Percentiles rank a stretch among this genome's conserved stretches.
These are phyloP conservation scores for Ctenochaetus hawaiiensis DNA, from an alignment of 2,797 vertebrate species.

Conservation along the genomic window DNA sequence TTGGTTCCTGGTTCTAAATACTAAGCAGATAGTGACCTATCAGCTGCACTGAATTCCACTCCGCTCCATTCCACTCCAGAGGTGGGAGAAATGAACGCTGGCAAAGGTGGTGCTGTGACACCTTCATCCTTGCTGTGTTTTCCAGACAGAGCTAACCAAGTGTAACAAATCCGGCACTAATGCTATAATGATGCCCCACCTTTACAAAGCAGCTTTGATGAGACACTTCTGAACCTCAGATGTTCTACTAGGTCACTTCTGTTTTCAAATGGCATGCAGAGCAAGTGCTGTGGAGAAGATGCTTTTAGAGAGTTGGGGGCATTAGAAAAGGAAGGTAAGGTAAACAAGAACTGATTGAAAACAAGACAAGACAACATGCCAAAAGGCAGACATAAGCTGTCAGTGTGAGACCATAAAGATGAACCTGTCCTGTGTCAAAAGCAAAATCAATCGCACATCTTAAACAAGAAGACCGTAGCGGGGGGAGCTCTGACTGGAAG, in stretches of 20 bases:
- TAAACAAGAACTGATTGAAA: constrained; percentile 54
- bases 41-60: constrained; percentile 59
- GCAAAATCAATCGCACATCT: constrained; percentile 53
- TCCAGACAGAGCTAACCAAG: constrained; percentile 41
- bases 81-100: constrained; percentile 33
- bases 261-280: constrained; percentile 24
- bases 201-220: constrained; percentile 35
- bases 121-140: constrained; percentile 44
- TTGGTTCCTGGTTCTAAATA: constrained; percentile 49
- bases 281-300: neutral
- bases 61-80: neutral
- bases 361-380: constrained; percentile 39
- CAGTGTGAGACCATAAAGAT: constrained; percentile 57
- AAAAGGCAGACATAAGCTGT: constrained; percentile 68
- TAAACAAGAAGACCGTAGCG: constrained; percentile 36
- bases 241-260: constrained; percentile 39
- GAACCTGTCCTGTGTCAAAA: constrained; percentile 57
- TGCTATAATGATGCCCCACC: constrained; percentile 31
- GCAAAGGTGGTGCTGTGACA: constrained; percentile 39
- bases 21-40: constrained; percentile 61
- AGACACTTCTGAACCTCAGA: constrained; percentile 47
- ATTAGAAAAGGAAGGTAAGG: constrained; percentile 10
- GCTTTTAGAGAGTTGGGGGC: neutral
- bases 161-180: constrained; percentile 56
- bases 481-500: constrained; percentile 4